Conservation (phyloP, 2,888 invertebrate species). For the Ophioninae sp. region DNA sequence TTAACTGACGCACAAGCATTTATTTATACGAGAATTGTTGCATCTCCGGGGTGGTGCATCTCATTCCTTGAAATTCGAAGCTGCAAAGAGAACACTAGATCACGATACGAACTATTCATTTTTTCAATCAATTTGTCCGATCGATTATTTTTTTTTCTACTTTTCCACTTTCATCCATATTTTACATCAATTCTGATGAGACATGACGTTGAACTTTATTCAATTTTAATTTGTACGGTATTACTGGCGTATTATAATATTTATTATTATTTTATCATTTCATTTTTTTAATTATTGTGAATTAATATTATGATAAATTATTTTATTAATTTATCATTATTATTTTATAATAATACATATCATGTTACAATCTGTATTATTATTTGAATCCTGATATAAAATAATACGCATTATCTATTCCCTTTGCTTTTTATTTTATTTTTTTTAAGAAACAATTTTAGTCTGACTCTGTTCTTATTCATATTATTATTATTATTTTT, state of each 20-base stretch:
- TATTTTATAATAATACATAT: no score
- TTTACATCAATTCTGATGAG: neutral
- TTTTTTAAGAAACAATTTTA: no score
- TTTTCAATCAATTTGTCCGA: neutral
- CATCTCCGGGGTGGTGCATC: neutral
- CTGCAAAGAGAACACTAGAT: neutral
- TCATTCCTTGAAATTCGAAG: neutral
- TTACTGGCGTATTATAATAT: neutral
- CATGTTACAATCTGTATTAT: no score
- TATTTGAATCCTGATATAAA: no score
- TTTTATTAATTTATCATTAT: neutral
- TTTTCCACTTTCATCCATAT: neutral
- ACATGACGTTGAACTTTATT: neutral
- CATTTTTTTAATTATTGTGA: neutral
- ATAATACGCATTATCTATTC: no score
- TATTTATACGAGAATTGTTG: constrained; percentile 45
- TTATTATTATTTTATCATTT: neutral
- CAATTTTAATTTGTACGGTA: neutral
- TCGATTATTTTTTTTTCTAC: neutral
- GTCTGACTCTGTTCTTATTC: neutral
- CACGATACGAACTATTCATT: neutral
- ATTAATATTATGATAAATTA: neutral
- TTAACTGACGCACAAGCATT: constrained; percentile 1
- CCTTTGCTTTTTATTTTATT: no score
- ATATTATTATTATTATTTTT: neutral